phyloP scores from a whole-genome alignment of 2,797 vertebrate species.

The Iguana delicatissima region DNA sequence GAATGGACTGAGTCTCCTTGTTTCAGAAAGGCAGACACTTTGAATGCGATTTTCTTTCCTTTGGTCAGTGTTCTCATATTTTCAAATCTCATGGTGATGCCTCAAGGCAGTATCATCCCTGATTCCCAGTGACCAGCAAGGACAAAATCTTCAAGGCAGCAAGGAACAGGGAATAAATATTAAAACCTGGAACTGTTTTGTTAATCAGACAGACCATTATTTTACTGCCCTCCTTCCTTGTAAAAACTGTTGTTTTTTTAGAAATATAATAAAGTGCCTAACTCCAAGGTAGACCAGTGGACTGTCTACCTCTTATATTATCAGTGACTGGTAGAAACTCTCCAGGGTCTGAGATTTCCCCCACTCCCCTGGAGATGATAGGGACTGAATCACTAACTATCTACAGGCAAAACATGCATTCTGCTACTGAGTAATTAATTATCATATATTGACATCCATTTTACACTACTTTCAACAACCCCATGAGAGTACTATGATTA shows the following conservation, averaged over 20 bases:
- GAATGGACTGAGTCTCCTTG: slow-evolving; percentile 20
- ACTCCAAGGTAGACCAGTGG: background rate
- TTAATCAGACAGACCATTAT: too few relatives aligned
- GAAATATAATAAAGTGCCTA: background rate
- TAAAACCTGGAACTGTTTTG: background rate
- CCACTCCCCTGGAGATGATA: background rate
- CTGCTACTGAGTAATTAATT: background rate
- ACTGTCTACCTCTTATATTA: background rate
- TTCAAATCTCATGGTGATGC: rapidly evolving
- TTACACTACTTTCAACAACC: background rate
- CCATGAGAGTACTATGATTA: background rate
- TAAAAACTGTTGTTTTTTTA: background rate
- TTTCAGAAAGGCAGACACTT: background rate
- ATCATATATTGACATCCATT: background rate
- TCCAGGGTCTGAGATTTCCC: background rate
- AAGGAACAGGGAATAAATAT: background rate
- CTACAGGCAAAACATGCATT: background rate
- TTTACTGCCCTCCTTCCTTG: too few relatives aligned
- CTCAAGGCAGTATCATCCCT: background rate
- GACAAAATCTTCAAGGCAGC: background rate
- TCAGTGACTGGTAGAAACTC: background rate
- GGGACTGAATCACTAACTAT: background rate
- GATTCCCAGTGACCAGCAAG: background rate
- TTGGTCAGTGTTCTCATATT: background rate
- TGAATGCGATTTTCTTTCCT: slow-evolving; percentile 27